Evolutionary conservation across 2,113 vertebrate genomes (phyloP), one percentile per base, ranked within the genome.

Genomic region (Xerus inauris): DNA sequence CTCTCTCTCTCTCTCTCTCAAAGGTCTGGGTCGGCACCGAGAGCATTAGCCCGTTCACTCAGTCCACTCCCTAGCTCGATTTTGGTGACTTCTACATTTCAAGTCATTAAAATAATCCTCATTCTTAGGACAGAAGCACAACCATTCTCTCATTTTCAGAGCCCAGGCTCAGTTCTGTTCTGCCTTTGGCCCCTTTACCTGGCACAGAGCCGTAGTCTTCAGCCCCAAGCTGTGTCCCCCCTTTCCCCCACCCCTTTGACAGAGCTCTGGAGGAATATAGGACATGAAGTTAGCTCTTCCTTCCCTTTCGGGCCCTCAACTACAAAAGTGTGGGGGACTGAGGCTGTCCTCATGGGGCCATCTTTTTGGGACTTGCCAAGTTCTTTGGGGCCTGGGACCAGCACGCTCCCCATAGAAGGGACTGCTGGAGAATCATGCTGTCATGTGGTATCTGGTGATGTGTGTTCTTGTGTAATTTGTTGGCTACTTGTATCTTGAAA

Each of bases 401-500:
- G 42, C 5, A 24, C 26, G 40, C 42, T 1, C 4, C 73, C 72
- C 57, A 28, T 42, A 0, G 16, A 1, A 49, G 80, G 49, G 26
- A 0, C 69, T 45, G 17, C 54, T 69, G 13, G 76, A 32, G 42
- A 26, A 26, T 57, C 64, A 35, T 87, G 84, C 88, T 64, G 57
- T 84, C 26, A 0, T 35, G 45, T 90, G 47, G 24, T 90, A 54
- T 35, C 47, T 77, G 93, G 92, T 96, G 76, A 57, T 62, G 28
- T 83, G 72, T 91, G 57, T 95, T 79, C 67, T n/a, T 92, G 47
- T 88, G 57, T 97, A 65, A 87, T 87, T 9, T 92, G 85, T 97
- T 38, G 54, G 73, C 65, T 94, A 94, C 40, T 79, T 67, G 85
- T 94, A 75, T 96, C 95, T 94, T 89, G 73, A 97, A 95, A 76